Conservation (phyloP, 2,797 vertebrate species). For the Ctenosaura bakeri region DNA sequence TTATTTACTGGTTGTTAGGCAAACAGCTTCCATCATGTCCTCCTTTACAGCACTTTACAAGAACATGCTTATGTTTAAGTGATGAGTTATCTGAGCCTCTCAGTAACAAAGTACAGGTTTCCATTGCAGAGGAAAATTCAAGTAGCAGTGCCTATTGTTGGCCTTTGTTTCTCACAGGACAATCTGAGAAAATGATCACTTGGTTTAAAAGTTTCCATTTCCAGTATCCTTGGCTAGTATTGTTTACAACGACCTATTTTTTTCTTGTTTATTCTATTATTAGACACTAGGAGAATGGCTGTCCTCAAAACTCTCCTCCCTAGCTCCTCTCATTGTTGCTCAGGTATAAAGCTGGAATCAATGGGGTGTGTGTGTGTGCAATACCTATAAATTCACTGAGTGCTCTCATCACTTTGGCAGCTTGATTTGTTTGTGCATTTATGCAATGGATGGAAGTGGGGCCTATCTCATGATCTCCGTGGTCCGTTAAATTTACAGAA, state of each 20-base stretch:
- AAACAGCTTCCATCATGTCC: conserved; percentile 67
- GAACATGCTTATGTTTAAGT: conserved; percentile 84
- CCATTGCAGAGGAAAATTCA: conserved; percentile 76
- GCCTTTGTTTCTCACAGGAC: conserved; percentile 71
- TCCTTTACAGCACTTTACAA: conserved; percentile 78
- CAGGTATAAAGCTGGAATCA: conserved; percentile 57
- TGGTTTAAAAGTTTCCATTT: conserved; percentile 82
- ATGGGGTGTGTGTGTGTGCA: conserved; percentile 56
- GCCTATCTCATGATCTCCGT: conserved; percentile 74
- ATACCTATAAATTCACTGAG: conserved; percentile 38
- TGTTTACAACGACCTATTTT: conserved; percentile 72
- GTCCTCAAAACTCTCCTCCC: background rate
- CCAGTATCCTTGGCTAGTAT: conserved; percentile 69
- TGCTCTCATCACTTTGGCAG: conserved; percentile 56
- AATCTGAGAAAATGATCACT: conserved; percentile 75
- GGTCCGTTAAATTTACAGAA: conserved; percentile 77
- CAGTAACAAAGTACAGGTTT: conserved; percentile 67
- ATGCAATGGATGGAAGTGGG: conserved; percentile 60
- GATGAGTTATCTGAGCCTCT: conserved; percentile 84
- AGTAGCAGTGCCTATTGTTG: conserved; percentile 61
- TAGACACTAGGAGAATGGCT: conserved; percentile 20
- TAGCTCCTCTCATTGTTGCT: conserved; percentile 48
- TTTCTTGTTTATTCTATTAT: conserved; percentile 18
- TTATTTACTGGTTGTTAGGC: conserved; percentile 55
- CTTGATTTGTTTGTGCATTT: conserved; percentile 68